Base-by-base conservation (phyloP, 2,888 invertebrate species). In the Lomographa bimaculata region DNA sequence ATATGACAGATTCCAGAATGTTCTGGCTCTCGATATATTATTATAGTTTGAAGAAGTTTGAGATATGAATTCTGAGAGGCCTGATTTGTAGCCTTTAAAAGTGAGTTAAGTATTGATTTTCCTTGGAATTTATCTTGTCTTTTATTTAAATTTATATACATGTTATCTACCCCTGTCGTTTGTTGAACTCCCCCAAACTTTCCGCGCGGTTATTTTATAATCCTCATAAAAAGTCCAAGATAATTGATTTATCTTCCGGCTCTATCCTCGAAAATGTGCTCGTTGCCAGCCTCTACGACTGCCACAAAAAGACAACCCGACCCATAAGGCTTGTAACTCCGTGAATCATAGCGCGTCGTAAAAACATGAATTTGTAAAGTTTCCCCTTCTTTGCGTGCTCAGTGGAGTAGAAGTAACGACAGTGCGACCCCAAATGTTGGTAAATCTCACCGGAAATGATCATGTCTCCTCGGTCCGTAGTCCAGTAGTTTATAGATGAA, bases 401-500 rank as follows among this genome's bases (percentile, higher is more conserved):
- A 45, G 40, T 47, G 47, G 46, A 50, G 54, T 45, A 46, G 43
- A 49, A 49, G 51, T 54, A 54, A 54, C 49, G 54, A 50, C 49
- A 36, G 28, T 35, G 50, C 43, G 42, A 47, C 51, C 54, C 51
- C 51, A 51, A 45, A 53, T 50, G 57, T 45, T 56, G 54, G 41
- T 51, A 54, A 64, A 64, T 69, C 90, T 92, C 91, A 96, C 97
- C 96, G 86, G 96, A 96, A 90, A 96, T 95, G 70, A 97, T 96
- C 96, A 97, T 97, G 78, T 96, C 96, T 46, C 96, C 96, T 43
- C 93, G 91, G 67, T 96, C 96, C 18, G 95, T 96, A 37, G 96
- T 96, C 97, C 97, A 97, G 80, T 97, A 97, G 91, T 97, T 97
- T 82, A 97, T 97, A 42, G 97, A 97, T 58, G 95, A 94, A 23